Evolutionary conservation across 2,113 vertebrate species (phyloP).

Genomic region (Brienomyrus longianalis): DNA sequence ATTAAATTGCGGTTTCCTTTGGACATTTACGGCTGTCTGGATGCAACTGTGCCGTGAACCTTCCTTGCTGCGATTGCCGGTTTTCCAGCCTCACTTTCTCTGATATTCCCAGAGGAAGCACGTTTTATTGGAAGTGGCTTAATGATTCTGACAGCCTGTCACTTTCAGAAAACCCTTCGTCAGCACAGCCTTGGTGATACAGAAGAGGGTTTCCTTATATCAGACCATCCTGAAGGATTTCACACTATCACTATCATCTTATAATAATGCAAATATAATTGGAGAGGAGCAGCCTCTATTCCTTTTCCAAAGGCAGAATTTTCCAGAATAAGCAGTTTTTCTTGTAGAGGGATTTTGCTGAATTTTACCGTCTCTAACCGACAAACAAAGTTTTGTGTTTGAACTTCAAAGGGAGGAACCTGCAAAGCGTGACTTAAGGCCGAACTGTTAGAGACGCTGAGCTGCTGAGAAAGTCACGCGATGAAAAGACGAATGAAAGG

Average conservation of each 20-base stretch:
- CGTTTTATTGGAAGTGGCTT: neutral
- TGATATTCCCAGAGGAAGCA: neutral
- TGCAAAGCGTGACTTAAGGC: neutral
- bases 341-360: neutral
- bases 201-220: neutral
- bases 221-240: neutral
- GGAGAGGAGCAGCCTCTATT: neutral
- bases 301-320: neutral
- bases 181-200: neutral
- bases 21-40: neutral
- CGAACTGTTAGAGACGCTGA: neutral
- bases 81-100: neutral
- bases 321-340: neutral
- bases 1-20: neutral
- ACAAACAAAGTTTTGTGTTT: conserved; percentile 5
- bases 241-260: neutral
- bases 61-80: no score
- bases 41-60: neutral
- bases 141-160: neutral
- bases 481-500: neutral
- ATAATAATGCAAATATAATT: neutral
- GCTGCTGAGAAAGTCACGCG: neutral
- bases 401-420: conserved; percentile 16
- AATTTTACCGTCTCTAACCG: neutral
- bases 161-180: neutral